Evolutionary conservation across 2,888 invertebrate genomes (phyloP), one percentile per base, ranked within the genome.

Genomic region (Thelaira solivaga): DNA sequence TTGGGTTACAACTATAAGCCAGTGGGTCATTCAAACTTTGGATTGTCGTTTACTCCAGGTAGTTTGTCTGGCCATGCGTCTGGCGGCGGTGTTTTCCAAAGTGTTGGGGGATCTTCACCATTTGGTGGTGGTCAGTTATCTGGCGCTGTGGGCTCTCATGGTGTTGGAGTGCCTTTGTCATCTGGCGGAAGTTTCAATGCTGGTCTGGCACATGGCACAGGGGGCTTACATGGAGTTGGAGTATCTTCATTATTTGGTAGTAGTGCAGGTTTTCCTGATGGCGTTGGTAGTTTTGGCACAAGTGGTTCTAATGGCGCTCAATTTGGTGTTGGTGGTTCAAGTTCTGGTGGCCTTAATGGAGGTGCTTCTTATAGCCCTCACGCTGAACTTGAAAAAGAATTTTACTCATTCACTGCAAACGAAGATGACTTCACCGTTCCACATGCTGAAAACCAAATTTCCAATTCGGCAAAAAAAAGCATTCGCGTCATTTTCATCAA

Each of bases 401-500:
- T 84, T 78, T 86, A 82, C 47, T 82, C 83, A 3, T 86, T 83
- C 71, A 82, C 84, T 2, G 87, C 87, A 11, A 82, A 85, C 31
- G 87, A 87, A 34, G 83, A 85, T 11, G 86, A 86, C 8, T 84
- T 83, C 45, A 22, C 82, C 4, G 83, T 83, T 26, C 83, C 83
- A 0, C 80, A 80, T 45, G 81, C 81, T 11, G 81, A 82, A 3
- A 82, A 86, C 8, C 81, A 82, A 26, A 51, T 82, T 4, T 74
- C 80, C 2, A 62, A 77, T 4, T 43, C 82, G 2, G 24, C 84
- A 31, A 86, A 84, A 71, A 83, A 84, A 53, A 83, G 82, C 20
- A 82, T 88, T 31, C 87, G 87, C 6, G 85, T 88, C 16, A 76
- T 88, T 31, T 86, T 88, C 75, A 84, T 88, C 65, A 88, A 86